Percentiles rank a stretch among this genome's conserved stretches.
phyloP scores from a whole-genome alignment of 2,113 vertebrate genomes.

The Corvus moneduloides region DNA sequence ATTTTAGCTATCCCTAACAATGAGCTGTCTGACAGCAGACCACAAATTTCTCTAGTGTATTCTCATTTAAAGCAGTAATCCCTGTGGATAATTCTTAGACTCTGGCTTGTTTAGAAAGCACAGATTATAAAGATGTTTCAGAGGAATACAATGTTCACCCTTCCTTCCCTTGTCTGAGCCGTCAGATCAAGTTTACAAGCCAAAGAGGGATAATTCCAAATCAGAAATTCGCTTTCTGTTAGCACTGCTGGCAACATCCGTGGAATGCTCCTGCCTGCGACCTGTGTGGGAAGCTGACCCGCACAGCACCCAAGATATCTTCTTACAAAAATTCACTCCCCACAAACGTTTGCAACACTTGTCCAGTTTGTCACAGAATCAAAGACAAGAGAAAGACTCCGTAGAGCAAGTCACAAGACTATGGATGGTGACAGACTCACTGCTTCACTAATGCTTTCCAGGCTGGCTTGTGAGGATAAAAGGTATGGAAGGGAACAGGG shows the following conservation, averaged over 20 bases:
- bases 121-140: background rate
- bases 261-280: background rate
- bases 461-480: background rate
- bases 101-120: background rate
- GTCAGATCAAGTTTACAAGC: background rate
- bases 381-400: background rate
- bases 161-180: background rate
- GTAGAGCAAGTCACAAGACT: background rate
- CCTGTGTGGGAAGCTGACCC: background rate
- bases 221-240: background rate
- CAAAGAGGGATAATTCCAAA: background rate
- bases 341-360: background rate
- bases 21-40: background rate
- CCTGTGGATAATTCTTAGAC: background rate
- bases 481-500: background rate
- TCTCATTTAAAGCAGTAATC: background rate
- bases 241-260: rapidly evolving
- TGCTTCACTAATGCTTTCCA: background rate
- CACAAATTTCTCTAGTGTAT: background rate
- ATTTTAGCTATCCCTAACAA: background rate
- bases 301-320: rapidly evolving
- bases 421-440: background rate
- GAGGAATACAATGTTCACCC: background rate
- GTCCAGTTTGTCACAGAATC: background rate
- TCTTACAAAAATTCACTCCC: background rate